A percentile compares a stretch with the other conserved stretches of the same genome.
Conservation (phyloP, 2,113 vertebrate genomes). For the Tautogolabrus adspersus region DNA sequence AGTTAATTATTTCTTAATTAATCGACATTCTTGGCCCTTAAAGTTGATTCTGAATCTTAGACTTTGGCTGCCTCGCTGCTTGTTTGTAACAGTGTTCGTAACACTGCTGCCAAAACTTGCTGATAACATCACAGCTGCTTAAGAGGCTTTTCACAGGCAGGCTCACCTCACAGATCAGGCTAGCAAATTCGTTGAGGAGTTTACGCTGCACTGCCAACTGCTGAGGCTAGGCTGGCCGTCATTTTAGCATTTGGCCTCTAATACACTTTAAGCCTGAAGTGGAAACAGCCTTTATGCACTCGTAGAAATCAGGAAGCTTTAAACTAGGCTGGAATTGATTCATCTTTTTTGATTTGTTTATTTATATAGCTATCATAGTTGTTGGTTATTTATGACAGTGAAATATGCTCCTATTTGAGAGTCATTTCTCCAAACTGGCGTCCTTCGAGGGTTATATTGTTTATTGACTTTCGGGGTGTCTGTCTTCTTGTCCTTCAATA, state of each 20-base stretch:
- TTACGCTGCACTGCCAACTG: not conserved
- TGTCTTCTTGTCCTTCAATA: not conserved
- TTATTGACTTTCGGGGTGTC: not conserved
- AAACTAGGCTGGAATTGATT: not conserved
- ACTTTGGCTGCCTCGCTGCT: not conserved
- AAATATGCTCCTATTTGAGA: not conserved
- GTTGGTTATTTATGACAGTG: not conserved
- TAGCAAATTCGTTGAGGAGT: not conserved
- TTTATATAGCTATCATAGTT: not conserved
- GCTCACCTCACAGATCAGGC: constrained; percentile 6
- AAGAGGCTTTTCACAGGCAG: not conserved
- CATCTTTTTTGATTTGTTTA: not conserved
- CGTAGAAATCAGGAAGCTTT: not conserved
- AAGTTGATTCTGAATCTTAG: not conserved
- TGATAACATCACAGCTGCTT: not conserved
- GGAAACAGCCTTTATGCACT: not conserved
- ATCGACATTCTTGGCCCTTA: not conserved
- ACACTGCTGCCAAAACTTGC: not conserved
- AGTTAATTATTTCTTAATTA: not conserved
- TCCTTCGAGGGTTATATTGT: not conserved
- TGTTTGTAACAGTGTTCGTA: not conserved
- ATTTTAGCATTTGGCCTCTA: not conserved
- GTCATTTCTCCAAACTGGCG: not conserved
- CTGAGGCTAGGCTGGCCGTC: not conserved
- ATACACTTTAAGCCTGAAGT: constrained; percentile 6